Percentiles rank a stretch among this genome's conserved stretches.
These are phyloP conservation scores for Artemia sp. DNA, from an alignment of 2,888 invertebrate species.

Conservation along the genomic window DNA sequence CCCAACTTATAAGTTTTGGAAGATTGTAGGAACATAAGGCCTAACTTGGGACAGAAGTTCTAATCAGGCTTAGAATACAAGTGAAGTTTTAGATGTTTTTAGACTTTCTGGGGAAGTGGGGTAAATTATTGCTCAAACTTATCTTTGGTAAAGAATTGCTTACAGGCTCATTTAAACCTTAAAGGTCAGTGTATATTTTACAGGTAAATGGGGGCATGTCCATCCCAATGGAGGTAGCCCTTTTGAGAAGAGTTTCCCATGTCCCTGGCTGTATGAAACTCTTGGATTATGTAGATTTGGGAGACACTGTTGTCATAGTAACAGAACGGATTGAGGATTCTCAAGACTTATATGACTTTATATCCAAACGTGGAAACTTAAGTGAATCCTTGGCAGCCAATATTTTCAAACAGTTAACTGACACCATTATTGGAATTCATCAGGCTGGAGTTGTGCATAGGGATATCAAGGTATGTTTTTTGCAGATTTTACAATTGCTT, in stretches of 20 bases:
- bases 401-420: constrained; percentile 40
- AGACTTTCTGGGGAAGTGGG: too few species aligned
- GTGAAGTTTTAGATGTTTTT: too few species aligned
- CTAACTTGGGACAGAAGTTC: too few species aligned
- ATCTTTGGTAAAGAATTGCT: too few species aligned
- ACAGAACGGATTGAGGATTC: constrained; percentile 41
- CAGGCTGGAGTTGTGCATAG: constrained; percentile 39
- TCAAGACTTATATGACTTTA: constrained; percentile 44
- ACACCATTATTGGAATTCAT: constrained; percentile 37
- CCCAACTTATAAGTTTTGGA: too few species aligned
- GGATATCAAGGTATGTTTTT: constrained; percentile 36
- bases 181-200: constrained; percentile 23
- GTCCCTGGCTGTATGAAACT: constrained; percentile 40
- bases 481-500: too few species aligned
- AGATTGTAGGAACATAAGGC: too few species aligned
- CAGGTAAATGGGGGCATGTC: constrained; percentile 36
- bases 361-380: constrained; percentile 39
- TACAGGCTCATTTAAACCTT: too few species aligned
- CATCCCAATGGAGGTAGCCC: constrained; percentile 40
- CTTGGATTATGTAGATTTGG: constrained; percentile 39
- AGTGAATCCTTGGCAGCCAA: constrained; percentile 37
- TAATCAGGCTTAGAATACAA: too few species aligned
- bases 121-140: too few species aligned
- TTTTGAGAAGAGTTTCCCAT: constrained; percentile 37
- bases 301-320: constrained; percentile 39